phyloP scores from a whole-genome alignment of 2,888 invertebrate species.

The Hemistola chrysoprasaria region DNA sequence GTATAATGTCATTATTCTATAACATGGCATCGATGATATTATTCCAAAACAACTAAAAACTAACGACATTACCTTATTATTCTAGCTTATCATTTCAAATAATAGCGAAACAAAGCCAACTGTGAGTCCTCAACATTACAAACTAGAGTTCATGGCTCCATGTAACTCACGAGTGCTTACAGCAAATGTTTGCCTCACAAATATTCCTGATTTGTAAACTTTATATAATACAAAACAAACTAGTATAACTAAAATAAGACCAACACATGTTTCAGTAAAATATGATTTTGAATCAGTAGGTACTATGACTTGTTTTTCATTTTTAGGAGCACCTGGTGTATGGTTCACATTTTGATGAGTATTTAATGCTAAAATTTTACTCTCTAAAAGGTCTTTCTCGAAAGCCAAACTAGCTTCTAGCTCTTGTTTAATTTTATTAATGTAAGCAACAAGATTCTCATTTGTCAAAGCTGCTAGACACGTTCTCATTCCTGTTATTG shows the following conservation, averaged over 20 bases:
- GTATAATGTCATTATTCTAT: no score
- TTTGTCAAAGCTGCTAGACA: no score
- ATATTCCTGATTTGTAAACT: constrained; percentile 36
- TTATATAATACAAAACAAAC: constrained; percentile 40
- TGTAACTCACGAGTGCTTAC: constrained; percentile 3
- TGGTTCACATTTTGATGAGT: constrained; percentile 1
- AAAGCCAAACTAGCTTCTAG: constrained; percentile 32
- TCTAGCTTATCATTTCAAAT: no score
- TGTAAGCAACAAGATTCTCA: constrained; percentile 32
- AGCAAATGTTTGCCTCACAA: constrained; percentile 19
- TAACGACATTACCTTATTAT: no score
- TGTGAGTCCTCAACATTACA: no score
- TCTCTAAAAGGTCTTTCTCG: constrained; percentile 36
- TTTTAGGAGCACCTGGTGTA: constrained; percentile 15
- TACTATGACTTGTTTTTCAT: constrained; percentile 31
- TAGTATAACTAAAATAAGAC: constrained; percentile 43
- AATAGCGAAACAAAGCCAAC: no score
- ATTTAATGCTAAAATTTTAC: constrained; percentile 27
- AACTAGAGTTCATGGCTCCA: constrained; percentile 9
- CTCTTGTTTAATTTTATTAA: constrained; percentile 37
- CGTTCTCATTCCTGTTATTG: no score
- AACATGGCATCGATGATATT: no score
- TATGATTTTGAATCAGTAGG: constrained; percentile 24
- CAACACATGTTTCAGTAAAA: constrained; percentile 42
- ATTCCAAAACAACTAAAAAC: no score